Evolutionary conservation across 2,888 invertebrate genomes (phyloP), one percentile per base, ranked within the genome.

Genomic region (Oscheius sp.): DNA sequence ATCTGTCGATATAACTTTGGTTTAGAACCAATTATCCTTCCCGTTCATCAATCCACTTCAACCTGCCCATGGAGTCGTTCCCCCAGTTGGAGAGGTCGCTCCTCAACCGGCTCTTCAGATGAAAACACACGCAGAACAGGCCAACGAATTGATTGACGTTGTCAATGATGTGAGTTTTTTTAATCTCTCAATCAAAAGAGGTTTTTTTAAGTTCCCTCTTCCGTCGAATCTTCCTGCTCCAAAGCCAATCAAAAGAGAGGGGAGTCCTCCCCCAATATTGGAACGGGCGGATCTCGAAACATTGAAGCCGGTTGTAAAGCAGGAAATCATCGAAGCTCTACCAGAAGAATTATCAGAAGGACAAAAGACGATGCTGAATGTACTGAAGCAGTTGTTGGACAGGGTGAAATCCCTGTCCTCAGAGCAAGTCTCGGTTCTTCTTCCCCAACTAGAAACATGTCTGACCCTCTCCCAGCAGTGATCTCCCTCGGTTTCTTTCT

Each of bases 151-250:
- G n/a, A 62, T 62, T 24, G 62, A 62, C 20, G 62, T 62, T 0
- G 62, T 62, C 30, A 62, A 49, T 12, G 62, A 62, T 12, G 62
- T 62, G 24, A 9, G n/a, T 9, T 36, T 8, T 1, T 1, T 2
- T 6, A 38, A 2, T 22, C 2, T 22, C n/a, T n/a, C n/a, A n/a
- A n/a, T n/a, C n/a, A n/a, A n/a, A n/a, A n/a, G n/a, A n/a, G n/a
- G n/a, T n/a, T n/a, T n/a, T n/a, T 62, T 62, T 62, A 32, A 62
- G 62, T 62, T 62, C 47, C 14, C 28, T 8, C 33, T 62, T 5
- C 62, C 62, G 1, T 30, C 62, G 8, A 62, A 62, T 22, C 32
- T 62, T 1, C 62, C 62, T 2, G 62, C 62, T 22, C 62, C 62
- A 6, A 49, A 47, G 32, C 62, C 62, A 8, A 44, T 62, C 47